Evolutionary conservation across 2,888 invertebrate species (phyloP), one percentile per base, ranked within the genome.

Genomic region (Dione vanillae): DNA sequence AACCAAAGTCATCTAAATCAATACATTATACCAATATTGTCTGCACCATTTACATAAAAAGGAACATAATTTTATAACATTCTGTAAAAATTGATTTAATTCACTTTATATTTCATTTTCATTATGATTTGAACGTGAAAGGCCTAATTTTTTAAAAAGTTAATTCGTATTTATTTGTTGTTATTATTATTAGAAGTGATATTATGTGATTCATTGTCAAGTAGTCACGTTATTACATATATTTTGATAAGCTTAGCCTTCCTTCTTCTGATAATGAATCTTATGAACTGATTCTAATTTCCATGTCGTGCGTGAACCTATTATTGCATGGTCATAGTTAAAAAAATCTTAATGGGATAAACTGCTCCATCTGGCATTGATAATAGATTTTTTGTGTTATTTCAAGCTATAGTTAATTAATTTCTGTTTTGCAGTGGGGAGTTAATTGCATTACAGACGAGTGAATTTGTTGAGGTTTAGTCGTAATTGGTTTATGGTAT

Each of bases 261-360:
- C 83, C 47, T 73, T 71, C 73, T 80, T 80, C 78, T 72, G 74
- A 79, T 81, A 85, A 84, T 80, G 83, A 85, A 87, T 88, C 86
- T 85, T 86, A 78, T 85, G 82, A 79, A 79, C 85, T 87, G 89
- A 89, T 90, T 89, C 90, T 89, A 82, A 88, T 90, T 91, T 89
- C 89, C 90, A 89, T 91, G 86, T 90, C 85, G 88, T 88, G 85
- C 88, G 89, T 91, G 90, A 90, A 89, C 89, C 86, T 88, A 92
- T 92, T 92, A 92, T 85, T 89, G 91, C 91, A 84, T 79, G 89
- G 89, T 92, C 91, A 91, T 90, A 88, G 83, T 66, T 78, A 88
- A 90, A 87, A 86, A 83, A 11, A 47, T 16, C 85, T 78, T 86
- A 87, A 87, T 88, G 85, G 84, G 85, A 87, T 90, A 87, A 87